Base-by-base conservation (phyloP, 2,113 vertebrate genomes). In the Paracanthobrama guichenoti region DNA sequence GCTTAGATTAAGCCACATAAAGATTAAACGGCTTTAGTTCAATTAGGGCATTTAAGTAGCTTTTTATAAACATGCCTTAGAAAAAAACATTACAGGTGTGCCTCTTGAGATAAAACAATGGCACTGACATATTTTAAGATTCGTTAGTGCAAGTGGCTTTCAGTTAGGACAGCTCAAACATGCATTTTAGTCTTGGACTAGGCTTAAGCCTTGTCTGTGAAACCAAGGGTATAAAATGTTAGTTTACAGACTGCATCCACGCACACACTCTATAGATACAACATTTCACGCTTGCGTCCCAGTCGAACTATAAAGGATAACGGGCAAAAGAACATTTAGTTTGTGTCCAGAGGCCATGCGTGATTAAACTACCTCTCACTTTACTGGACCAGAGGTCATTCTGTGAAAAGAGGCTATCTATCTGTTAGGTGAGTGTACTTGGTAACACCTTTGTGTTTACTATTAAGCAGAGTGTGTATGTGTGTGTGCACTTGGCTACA, bases 341-440 rank as follows among this genome's bases (percentile, higher is more conserved):
- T 66, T 66, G 62, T 80, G 78, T 66, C 78, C 78, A 67, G 60
- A 66, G 79, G 60, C 60, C 6, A 26, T 31, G 79, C 44, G 26
- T 67, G 79, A 80, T 67, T 80, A 80, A 80, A 67, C 87, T 88
- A 90, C 88, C 90, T 85, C 92, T 92, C 90, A 88, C 67, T 62
- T 84, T 82, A 73, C 87, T 88, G 82, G 85, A 79, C 86, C 88
- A 62, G 80, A 86, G 90, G 39, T 75, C 66, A 79, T 39, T 71
- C 44, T 78, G 46, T 81, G 64, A 85, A 69, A 86, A 89, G 67
- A 91, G 87, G 64, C 62, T 35, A 81, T 71, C 62, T 81, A 53
- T 81, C 62, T 71, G 66, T 69, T 67, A 50, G 44, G 89, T 82
- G 85, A 74, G 67, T 90, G 92, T 90, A 89, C 89, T 90, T 90